Percentiles rank a stretch among this genome's conserved stretches.
These are phyloP conservation scores for Siniperca undulata DNA, from an alignment of 2,797 vertebrate genomes.

Conservation along the genomic window DNA sequence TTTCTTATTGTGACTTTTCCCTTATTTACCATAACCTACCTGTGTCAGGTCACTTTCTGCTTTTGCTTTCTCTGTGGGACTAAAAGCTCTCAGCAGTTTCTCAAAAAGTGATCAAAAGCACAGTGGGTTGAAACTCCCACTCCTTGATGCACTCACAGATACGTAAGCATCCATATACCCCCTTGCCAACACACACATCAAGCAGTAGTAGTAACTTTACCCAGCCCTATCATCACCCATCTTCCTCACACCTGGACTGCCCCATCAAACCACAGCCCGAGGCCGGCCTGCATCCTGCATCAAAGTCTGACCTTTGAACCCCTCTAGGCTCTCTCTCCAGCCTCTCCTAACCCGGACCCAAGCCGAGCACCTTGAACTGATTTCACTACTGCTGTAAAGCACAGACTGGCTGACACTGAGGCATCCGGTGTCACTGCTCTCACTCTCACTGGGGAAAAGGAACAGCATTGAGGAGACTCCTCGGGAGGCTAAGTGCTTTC, in stretches of 20 bases:
- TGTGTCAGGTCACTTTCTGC: conserved; percentile 24
- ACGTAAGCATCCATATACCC: conserved; percentile 29
- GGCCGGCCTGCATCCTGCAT: conserved; percentile 46
- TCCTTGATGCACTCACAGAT: conserved; percentile 46
- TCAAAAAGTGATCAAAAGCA: conserved; percentile 67
- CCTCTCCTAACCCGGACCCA: conserved; percentile 33
- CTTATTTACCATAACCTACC: conserved; percentile 22
- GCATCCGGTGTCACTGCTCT: conserved; percentile 35
- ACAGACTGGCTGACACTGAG: conserved; percentile 26
- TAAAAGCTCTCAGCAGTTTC: conserved; percentile 64
- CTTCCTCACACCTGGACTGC: conserved; percentile 65
- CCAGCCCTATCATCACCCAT: conserved; percentile 25
- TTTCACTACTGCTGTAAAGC: conserved; percentile 37
- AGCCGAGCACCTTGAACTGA: conserved; percentile 41
- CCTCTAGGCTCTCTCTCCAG: conserved; percentile 12
- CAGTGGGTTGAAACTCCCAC: conserved; percentile 47
- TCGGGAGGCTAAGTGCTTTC: conserved; percentile 67
- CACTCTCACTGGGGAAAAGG: conserved; percentile 23
- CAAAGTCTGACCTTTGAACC: conserved; percentile 69
- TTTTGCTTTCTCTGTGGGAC: conserved; percentile 34
- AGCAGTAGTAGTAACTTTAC: conserved; percentile 36
- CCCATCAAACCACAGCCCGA: conserved; percentile 46
- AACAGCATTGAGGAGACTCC: conserved; percentile 30
- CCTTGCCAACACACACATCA: conserved; percentile 31
- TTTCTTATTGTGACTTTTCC: background rate